phyloP scores from a whole-genome alignment of 2,797 vertebrate species.

The Syngnathus acus region DNA sequence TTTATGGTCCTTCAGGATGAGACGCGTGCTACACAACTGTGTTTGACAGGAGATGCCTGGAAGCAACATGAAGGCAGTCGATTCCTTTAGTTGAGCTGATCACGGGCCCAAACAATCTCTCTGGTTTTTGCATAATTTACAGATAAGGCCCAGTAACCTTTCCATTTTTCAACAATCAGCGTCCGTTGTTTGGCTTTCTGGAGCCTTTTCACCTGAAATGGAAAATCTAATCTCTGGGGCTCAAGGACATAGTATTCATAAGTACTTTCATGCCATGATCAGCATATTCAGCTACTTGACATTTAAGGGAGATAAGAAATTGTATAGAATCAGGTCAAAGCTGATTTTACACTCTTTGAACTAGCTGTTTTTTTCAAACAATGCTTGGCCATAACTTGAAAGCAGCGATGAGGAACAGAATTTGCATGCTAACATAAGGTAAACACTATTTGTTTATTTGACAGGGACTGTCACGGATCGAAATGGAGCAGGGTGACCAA shows the following conservation, averaged over 20 bases:
- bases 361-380: conserved; percentile 14
- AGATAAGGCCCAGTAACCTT: conserved; percentile 68
- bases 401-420: neutral
- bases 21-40: conserved; percentile 38
- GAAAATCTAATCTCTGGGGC: conserved; percentile 59
- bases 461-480: too few species aligned
- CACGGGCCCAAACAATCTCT: conserved; percentile 38
- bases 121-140: conserved; percentile 60
- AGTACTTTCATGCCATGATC: conserved; percentile 61
- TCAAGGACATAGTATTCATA: conserved; percentile 60
- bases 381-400: neutral
- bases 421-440: neutral
- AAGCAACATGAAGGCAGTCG: conserved; percentile 47
- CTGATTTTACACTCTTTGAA: conserved; percentile 43
- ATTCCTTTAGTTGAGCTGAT: conserved; percentile 51
- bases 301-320: conserved; percentile 56
- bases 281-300: conserved; percentile 62
- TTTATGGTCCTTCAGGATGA: conserved; percentile 52
- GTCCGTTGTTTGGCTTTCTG: conserved; percentile 51
- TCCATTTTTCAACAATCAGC: conserved; percentile 55
- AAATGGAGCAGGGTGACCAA: neutral
- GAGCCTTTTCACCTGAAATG: conserved; percentile 45
- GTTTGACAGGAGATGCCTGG: conserved; percentile 18
- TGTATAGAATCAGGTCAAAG: conserved; percentile 49
- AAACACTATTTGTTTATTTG: neutral